Conservation (phyloP, 2,888 invertebrate species). For the Tenthredo livida region DNA sequence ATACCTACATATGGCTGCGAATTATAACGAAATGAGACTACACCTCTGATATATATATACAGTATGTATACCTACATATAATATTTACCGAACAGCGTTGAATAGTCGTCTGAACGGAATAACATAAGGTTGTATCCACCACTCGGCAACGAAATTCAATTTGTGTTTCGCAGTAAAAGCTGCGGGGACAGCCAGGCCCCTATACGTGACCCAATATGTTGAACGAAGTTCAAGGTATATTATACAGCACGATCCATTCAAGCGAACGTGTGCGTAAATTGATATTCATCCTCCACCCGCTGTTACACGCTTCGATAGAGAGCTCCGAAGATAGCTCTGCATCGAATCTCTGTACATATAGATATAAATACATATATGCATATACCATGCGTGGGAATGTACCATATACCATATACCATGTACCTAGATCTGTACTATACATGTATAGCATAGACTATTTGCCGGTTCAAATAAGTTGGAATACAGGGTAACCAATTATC, state of each 20-base stretch:
- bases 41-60: background rate
- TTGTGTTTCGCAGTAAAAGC: constrained; percentile 60
- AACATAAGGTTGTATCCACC: constrained; percentile 47
- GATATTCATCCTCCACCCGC: constrained; percentile 36
- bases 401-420: background rate
- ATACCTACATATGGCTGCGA: too few relatives aligned
- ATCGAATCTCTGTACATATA: constrained; percentile 13
- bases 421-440: background rate
- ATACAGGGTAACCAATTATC: constrained; percentile 16
- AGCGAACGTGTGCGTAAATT: constrained; percentile 38
- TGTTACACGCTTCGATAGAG: constrained; percentile 1
- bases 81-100: constrained; percentile 26
- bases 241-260: constrained; percentile 39
- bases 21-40: background rate
- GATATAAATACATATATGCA: background rate
- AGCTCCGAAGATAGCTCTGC: background rate
- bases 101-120: constrained; percentile 45
- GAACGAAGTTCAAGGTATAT: constrained; percentile 46
- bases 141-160: constrained; percentile 67
- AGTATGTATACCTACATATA: background rate
- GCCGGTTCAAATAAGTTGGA: constrained; percentile 1
- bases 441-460: background rate
- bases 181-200: constrained; percentile 49
- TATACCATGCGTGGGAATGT: background rate
- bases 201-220: constrained; percentile 70